Conservation (phyloP, 2,888 invertebrate species). For the Habrosyne pyritoides region DNA sequence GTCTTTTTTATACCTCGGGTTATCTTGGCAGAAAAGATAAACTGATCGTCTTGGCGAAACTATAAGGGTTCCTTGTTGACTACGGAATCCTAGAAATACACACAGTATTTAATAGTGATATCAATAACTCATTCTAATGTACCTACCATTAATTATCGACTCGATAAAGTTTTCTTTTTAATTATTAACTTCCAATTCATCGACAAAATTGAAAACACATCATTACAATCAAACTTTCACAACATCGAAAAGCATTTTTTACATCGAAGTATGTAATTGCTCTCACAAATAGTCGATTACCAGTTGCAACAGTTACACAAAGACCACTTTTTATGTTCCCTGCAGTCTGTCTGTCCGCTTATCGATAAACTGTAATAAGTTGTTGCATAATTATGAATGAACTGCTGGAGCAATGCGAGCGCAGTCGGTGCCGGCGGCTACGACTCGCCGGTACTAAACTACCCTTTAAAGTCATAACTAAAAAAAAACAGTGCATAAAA, state of each 20-base stretch:
- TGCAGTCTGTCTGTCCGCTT: conserved; percentile 29
- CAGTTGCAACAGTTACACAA: conserved; percentile 32
- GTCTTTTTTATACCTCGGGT: too few species aligned
- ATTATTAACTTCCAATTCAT: too few species aligned
- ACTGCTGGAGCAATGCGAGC: conserved; percentile 44
- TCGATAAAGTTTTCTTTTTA: too few species aligned
- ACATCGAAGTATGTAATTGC: conserved; percentile 3
- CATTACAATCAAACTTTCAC: neutral
- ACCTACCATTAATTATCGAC: too few species aligned
- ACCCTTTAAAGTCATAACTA: conserved; percentile 15
- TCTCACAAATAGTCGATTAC: conserved; percentile 1
- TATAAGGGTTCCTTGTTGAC: too few species aligned
- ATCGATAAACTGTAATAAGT: conserved; percentile 63
- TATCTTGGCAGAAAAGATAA: too few species aligned
- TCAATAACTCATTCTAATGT: too few species aligned
- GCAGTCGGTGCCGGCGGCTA: conserved; percentile 54
- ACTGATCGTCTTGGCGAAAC: too few species aligned
- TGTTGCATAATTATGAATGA: conserved; percentile 66
- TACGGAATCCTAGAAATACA: too few species aligned
- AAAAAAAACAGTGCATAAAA: conserved; percentile 15
- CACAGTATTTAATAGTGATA: too few species aligned
- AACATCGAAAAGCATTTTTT: neutral
- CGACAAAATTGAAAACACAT: neutral
- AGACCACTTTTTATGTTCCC: conserved; percentile 35
- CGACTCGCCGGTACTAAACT: conserved; percentile 50